A percentile compares a stretch with the other conserved stretches of the same genome.
Conservation (phyloP, 2,797 vertebrate genomes). For the Enteromius trimaculatus region DNA sequence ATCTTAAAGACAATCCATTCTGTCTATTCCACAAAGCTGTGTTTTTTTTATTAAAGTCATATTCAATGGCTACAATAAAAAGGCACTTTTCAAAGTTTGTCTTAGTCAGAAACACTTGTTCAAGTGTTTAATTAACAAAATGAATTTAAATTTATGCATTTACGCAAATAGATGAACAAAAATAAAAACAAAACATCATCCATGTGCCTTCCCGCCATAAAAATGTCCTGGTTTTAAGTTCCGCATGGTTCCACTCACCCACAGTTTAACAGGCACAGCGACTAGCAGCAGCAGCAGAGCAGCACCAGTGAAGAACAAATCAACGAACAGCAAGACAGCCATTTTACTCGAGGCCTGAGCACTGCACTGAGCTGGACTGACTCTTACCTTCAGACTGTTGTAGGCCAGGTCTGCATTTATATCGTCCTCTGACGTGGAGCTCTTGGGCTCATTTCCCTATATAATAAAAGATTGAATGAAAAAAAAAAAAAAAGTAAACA, state of each 20-base stretch:
- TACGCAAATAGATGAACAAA: not conserved
- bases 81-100: not conserved
- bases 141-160: not conserved
- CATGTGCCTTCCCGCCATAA: not conserved
- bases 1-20: not conserved
- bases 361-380: not conserved
- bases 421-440: slow-evolving; percentile 73
- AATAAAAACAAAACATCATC: slow-evolving; percentile 6
- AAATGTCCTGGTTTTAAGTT: not conserved
- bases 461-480: slow-evolving; percentile 50
- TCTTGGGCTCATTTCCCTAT: slow-evolving; percentile 77
- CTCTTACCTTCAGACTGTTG: slow-evolving; percentile 90
- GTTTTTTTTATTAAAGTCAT: slow-evolving; percentile 1
- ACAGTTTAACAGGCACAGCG: slow-evolving; percentile 53
- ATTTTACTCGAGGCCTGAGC: slow-evolving; percentile 34
- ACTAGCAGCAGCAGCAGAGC: slow-evolving; percentile 54
- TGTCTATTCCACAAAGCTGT: not conserved
- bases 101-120: not conserved
- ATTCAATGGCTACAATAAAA: not conserved
- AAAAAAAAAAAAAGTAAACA: slow-evolving; percentile 31
- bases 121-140: not conserved
- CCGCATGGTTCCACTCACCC: slow-evolving; percentile 58
- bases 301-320: slow-evolving; percentile 59
- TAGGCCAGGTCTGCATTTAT: slow-evolving; percentile 85
- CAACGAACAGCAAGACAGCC: slow-evolving; percentile 60